phyloP scores from a whole-genome alignment of 1,140 invertebrate species.

The Oncopodura yosiiana region DNA sequence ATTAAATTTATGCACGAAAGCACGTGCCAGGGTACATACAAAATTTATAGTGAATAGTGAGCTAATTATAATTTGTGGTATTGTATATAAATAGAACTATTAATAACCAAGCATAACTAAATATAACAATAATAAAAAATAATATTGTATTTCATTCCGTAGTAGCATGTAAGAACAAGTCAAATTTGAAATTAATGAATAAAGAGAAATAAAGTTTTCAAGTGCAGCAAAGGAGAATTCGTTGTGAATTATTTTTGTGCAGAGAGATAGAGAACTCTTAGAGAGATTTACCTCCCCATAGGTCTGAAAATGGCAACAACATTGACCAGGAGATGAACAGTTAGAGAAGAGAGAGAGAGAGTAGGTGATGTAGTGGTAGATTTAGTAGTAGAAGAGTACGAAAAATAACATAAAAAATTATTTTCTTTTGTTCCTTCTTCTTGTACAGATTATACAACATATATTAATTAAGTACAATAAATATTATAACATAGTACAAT shows the following conservation, averaged over 20 bases:
- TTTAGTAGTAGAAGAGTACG: slow-evolving; percentile 1
- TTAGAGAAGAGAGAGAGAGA: slow-evolving; percentile 22
- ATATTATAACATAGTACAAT: no score
- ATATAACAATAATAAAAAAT: no score
- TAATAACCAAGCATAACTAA: no score
- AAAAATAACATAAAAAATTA: neutral
- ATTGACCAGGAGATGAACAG: slow-evolving; percentile 28
- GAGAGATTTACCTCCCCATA: slow-evolving; percentile 36
- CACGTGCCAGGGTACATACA: no score
- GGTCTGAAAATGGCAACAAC: slow-evolving; percentile 34
- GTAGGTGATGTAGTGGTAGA: slow-evolving; percentile 16
- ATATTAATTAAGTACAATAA: no score
- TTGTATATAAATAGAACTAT: no score
- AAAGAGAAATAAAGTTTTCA: slow-evolving; percentile 19
- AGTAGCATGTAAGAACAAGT: slow-evolving; percentile 8
- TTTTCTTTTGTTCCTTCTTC: neutral
- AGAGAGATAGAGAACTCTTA: slow-evolving; percentile 9
- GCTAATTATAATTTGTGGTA: no score
- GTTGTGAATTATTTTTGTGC: no score
- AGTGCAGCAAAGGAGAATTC: no score
- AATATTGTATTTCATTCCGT: neutral
- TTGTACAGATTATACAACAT: no score
- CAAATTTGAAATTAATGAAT: slow-evolving; percentile 13
- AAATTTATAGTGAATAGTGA: no score
- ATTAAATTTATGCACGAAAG: no score